phyloP scores from a whole-genome alignment of 2,113 vertebrate species.

The Fulmarus glacialis region DNA sequence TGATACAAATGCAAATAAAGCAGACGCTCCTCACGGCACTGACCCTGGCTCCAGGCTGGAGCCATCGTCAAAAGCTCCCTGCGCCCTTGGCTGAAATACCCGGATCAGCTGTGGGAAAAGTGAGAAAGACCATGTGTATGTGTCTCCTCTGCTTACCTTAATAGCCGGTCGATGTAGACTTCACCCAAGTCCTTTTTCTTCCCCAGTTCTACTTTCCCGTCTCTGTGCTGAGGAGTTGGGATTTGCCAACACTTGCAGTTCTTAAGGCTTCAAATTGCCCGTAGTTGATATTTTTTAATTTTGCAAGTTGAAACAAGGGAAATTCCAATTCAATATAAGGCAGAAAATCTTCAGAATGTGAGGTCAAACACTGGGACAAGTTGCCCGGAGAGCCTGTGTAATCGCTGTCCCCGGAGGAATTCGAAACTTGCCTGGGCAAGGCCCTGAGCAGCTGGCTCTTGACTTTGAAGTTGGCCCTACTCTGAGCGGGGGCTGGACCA shows the following conservation, averaged over 20 bases:
- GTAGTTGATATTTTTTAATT: background rate
- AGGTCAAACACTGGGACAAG: slow-evolving; percentile 23
- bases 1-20: background rate
- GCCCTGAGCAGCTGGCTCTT: background rate
- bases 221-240: background rate
- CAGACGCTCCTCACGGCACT: rapidly evolving
- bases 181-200: background rate
- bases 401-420: background rate
- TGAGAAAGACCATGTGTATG: background rate
- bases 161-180: background rate
- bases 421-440: slow-evolving; percentile 4
- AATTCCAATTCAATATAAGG: slow-evolving; percentile 7
- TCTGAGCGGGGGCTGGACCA: background rate
- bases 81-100: background rate
- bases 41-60: background rate
- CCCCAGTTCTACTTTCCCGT: background rate
- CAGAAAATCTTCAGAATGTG: slow-evolving; percentile 17
- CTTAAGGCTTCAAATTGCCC: background rate
- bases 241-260: slow-evolving; percentile 7
- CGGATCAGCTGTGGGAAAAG: background rate
- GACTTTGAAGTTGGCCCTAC: background rate
- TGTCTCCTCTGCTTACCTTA: background rate
- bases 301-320: slow-evolving; percentile 42
- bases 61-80: background rate
- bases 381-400: background rate